A percentile compares a stretch with the other conserved stretches of the same genome.
phyloP scores from a whole-genome alignment of 2,113 vertebrate genomes.

The Scomber colias region DNA sequence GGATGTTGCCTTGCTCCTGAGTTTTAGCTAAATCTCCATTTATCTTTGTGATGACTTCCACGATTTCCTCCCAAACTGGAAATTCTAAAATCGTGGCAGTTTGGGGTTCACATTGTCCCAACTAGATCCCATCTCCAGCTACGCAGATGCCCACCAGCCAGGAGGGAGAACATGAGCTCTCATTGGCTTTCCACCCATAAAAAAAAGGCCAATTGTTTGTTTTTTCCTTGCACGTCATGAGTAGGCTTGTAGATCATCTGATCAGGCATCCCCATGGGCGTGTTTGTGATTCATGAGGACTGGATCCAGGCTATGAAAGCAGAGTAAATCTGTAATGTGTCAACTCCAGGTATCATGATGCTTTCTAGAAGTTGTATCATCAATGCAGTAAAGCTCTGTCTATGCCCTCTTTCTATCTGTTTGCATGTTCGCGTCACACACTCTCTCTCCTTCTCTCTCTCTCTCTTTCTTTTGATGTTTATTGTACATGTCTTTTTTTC shows the following conservation, averaged over 20 bases:
- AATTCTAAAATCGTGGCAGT: not conserved
- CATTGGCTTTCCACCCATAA: conserved; percentile 6
- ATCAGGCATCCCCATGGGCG: conserved; percentile 41
- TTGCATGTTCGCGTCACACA: conserved; percentile 53
- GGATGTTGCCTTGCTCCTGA: not conserved
- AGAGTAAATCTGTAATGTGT: conserved; percentile 15
- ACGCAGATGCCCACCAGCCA: conserved; percentile 19
- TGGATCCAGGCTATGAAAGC: conserved; percentile 33
- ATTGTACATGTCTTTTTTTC: conserved; percentile 65
- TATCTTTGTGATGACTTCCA: not conserved
- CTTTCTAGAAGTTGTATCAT: conserved; percentile 26
- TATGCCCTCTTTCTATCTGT: conserved; percentile 64
- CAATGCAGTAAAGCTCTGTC: conserved; percentile 51
- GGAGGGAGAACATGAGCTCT: conserved; percentile 18
- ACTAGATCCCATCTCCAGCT: not conserved
- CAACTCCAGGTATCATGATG: conserved; percentile 35
- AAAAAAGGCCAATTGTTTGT: conserved; percentile 21
- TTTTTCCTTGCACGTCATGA: conserved; percentile 18
- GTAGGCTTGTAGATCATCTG: conserved; percentile 48
- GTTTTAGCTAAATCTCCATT: not conserved
- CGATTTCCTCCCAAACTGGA: not conserved
- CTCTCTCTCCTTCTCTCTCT: conserved; percentile 44
- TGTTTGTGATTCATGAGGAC: conserved; percentile 42
- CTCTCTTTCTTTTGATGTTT: conserved; percentile 34
- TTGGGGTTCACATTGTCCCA: not conserved